Conservation (phyloP, 2,888 invertebrate genomes). For the Caenorhabditis angaria region DNA sequence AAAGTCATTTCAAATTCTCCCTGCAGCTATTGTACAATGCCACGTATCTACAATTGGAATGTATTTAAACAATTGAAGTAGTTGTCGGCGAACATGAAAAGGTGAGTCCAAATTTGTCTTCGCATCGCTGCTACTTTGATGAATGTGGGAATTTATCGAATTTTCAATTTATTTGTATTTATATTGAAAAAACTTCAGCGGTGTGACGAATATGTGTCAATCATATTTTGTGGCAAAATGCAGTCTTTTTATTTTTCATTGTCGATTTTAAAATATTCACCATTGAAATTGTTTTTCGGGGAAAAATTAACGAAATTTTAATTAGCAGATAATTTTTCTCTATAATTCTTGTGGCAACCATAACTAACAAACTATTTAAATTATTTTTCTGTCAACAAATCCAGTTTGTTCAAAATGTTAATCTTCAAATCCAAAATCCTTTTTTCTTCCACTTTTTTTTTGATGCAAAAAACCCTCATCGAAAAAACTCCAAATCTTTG, state of each 20-base stretch:
- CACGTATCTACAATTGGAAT: no score
- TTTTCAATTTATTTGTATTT: background rate
- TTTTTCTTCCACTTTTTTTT: conserved; percentile 6
- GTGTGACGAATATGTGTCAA: conserved; percentile 11
- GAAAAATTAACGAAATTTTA: no score
- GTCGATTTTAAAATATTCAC: background rate
- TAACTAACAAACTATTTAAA: no score
- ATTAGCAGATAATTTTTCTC: no score
- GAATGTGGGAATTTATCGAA: background rate
- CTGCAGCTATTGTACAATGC: no score
- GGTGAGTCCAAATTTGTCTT: background rate
- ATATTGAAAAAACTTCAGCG: background rate
- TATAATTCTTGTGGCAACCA: no score
- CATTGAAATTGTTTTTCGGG: background rate
- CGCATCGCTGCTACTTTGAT: background rate
- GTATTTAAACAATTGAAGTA: background rate
- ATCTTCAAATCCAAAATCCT: no score
- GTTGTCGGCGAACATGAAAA: background rate
- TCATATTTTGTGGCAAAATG: background rate
- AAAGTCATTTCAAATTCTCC: no score
- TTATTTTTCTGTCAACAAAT: no score
- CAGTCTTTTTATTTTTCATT: conserved; percentile 13
- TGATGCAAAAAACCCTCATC: background rate
- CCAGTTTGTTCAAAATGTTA: no score
- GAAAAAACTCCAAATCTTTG: no score